These are phyloP conservation scores for Ochropacha duplaris DNA, from an alignment of 2,888 invertebrate genomes.

Conservation along the genomic window DNA sequence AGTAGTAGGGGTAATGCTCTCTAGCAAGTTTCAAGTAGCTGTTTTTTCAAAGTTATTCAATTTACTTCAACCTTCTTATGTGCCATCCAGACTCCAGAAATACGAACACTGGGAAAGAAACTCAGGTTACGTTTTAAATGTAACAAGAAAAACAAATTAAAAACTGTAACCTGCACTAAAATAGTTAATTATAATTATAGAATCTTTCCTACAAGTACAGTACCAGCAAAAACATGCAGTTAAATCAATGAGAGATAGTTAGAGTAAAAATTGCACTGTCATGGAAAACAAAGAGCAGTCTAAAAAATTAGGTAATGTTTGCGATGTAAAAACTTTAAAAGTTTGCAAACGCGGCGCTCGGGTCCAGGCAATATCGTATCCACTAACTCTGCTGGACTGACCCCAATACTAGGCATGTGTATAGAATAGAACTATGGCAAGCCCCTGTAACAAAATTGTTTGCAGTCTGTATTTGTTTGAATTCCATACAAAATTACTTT, in stretches of 20 bases:
- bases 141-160: too few species aligned
- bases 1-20: too few species aligned
- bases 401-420: background rate
- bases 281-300: background rate
- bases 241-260: background rate
- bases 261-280: background rate
- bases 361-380: background rate
- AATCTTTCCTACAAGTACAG: too few species aligned
- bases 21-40: too few species aligned
- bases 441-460: constrained; percentile 16
- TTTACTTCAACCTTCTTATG: too few species aligned
- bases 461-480: constrained; percentile 17
- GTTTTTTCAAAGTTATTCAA: too few species aligned
- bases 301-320: background rate
- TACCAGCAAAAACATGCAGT: background rate
- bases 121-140: too few species aligned
- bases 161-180: too few species aligned
- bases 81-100: too few species aligned
- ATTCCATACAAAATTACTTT: constrained; percentile 27
- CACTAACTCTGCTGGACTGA: background rate
- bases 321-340: background rate
- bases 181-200: too few species aligned
- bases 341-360: background rate
- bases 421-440: constrained; percentile 5
- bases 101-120: too few species aligned